These are phyloP conservation scores for Oreochromis mossambicus DNA, from an alignment of 2,797 vertebrate genomes.

Conservation along the genomic window DNA sequence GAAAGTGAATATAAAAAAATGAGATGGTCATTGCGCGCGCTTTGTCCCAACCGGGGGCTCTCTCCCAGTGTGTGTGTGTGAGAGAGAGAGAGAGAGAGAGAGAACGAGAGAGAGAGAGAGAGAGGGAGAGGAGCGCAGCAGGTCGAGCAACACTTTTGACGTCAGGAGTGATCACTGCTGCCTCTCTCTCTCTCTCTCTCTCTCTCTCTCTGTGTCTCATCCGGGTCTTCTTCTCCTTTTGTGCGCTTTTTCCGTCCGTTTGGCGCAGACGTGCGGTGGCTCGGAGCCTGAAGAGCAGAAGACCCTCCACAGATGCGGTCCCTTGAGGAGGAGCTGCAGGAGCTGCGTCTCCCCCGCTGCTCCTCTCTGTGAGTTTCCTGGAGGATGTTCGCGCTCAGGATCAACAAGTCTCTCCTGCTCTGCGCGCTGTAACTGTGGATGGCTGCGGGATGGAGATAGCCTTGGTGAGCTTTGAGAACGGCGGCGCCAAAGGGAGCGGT, in stretches of 20 bases:
- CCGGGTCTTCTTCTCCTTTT: conserved; percentile 56
- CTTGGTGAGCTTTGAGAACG: conserved; percentile 90
- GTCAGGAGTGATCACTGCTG: conserved; percentile 68
- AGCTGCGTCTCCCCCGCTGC: background rate
- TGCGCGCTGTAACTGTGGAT: conserved; percentile 52
- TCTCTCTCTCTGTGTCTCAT: background rate
- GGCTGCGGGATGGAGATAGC: conserved; percentile 87
- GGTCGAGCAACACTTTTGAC: conserved; percentile 70
- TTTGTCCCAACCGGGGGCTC: background rate
- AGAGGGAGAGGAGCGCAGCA: background rate
- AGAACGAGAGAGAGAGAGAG: background rate
- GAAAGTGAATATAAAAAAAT: background rate
- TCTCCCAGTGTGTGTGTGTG: background rate
- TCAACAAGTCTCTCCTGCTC: conserved; percentile 38
- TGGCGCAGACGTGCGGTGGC: conserved; percentile 26
- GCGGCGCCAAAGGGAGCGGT: conserved; percentile 76
- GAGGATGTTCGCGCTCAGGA: conserved; percentile 32
- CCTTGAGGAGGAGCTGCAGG: background rate
- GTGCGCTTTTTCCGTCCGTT: conserved; percentile 48
- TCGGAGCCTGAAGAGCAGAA: background rate
- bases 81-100: background rate
- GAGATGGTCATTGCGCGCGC: background rate
- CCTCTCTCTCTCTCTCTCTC: conserved; percentile 43
- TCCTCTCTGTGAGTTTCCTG: background rate
- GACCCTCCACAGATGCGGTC: conserved; percentile 8